phyloP scores from a whole-genome alignment of 2,113 vertebrate genomes.

The Daboia siamensis region DNA sequence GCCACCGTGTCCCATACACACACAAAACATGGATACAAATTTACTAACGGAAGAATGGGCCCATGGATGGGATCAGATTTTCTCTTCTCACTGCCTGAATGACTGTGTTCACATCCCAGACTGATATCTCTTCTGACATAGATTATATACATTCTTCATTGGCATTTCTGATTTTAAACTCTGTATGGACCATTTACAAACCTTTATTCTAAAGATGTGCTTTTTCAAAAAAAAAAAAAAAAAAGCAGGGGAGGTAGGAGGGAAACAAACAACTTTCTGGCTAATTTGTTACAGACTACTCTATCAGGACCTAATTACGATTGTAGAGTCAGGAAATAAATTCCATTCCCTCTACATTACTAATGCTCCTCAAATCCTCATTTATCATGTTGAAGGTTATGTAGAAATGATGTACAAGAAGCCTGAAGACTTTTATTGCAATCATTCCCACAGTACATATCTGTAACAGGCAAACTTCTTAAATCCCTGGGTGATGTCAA shows the following conservation, averaged over 20 bases:
- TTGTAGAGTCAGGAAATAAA: conserved; percentile 61
- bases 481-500: conserved; percentile 27
- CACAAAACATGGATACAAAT: neutral
- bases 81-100: neutral
- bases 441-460: conserved; percentile 37
- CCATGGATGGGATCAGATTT: neutral
- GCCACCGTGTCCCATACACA: too few species aligned
- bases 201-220: conserved; percentile 4
- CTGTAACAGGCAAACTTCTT: conserved; percentile 25
- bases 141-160: neutral
- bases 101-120: neutral
- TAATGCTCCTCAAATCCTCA: conserved; percentile 64
- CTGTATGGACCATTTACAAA: conserved; percentile 29
- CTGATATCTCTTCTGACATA: neutral
- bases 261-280: conserved; percentile 23
- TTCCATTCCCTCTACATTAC: conserved; percentile 67
- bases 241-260: neutral
- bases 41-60: neutral
- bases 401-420: conserved; percentile 56
- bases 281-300: conserved; percentile 59
- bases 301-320: conserved; percentile 67
- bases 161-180: conserved; percentile 29
- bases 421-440: conserved; percentile 47
- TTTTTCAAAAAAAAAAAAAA: neutral
- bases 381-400: conserved; percentile 69